phyloP scores from a whole-genome alignment of 1,140 invertebrate genomes.

The Proales similis region DNA sequence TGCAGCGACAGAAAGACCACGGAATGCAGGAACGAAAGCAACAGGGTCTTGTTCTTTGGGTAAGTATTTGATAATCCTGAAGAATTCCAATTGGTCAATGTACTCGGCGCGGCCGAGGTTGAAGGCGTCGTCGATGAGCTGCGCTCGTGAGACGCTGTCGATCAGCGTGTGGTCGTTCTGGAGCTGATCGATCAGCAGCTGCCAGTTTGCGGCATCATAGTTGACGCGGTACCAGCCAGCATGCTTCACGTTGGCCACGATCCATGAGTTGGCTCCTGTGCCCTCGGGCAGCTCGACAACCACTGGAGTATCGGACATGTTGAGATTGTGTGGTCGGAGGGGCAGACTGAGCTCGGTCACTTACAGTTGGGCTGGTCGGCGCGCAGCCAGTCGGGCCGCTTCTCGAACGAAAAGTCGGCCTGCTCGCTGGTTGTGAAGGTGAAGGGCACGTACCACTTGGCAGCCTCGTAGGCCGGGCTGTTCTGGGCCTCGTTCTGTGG shows the following conservation, averaged over 20 bases:
- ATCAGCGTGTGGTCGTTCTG: conserved; percentile 39
- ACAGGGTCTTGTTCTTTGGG: conserved; percentile 10
- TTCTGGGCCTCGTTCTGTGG: conserved; percentile 8
- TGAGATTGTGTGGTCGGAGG: too few relatives aligned
- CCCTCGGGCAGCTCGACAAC: too few relatives aligned
- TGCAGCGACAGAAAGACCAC: conserved; percentile 4
- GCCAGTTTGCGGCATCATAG: conserved; percentile 72
- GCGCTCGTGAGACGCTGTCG: conserved; percentile 60
- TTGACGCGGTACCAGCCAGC: conserved; percentile 77
- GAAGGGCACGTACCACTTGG: conserved; percentile 42
- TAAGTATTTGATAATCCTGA: conserved; percentile 17
- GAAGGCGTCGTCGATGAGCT: conserved; percentile 76
- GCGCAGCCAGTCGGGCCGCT: conserved; percentile 52
- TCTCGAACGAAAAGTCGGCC: conserved; percentile 36
- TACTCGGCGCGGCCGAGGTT: conserved; percentile 59
- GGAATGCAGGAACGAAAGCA: conserved; percentile 30
- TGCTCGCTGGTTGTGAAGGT: conserved; percentile 39
- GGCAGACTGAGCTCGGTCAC: too few relatives aligned
- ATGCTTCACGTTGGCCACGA: conserved; percentile 78
- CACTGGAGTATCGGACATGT: too few relatives aligned
- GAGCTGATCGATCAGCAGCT: conserved; percentile 55
- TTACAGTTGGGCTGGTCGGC: conserved; percentile 39
- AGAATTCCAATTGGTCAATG: conserved; percentile 19
- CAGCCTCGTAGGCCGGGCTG: conserved; percentile 4
- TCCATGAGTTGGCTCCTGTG: conserved; percentile 8